phyloP scores from a whole-genome alignment of 1,140 invertebrate species.

The Drosophila mayri region DNA sequence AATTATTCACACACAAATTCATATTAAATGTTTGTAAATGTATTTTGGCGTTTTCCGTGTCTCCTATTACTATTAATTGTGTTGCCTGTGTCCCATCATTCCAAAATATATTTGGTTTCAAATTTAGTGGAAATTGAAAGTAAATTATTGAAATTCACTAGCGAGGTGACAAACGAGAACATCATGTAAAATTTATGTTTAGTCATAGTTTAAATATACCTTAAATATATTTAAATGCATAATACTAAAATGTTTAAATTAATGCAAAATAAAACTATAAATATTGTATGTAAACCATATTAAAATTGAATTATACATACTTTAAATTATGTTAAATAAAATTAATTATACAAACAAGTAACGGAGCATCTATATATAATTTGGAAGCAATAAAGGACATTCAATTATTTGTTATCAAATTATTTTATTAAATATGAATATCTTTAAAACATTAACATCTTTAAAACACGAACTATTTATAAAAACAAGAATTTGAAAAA shows the following conservation, averaged over 20 bases:
- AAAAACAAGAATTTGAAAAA: constrained; percentile 20
- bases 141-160: constrained; percentile 56
- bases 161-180: constrained; percentile 51
- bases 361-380: neutral
- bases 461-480: constrained; percentile 4
- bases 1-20: constrained; percentile 5
- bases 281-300: constrained; percentile 82
- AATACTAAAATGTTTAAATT: constrained; percentile 74
- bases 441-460: neutral
- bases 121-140: constrained; percentile 50
- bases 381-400: too few relatives aligned
- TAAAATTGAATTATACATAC: constrained; percentile 79
- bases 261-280: constrained; percentile 71
- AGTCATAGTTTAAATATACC: constrained; percentile 83
- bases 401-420: neutral
- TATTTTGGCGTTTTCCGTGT: constrained; percentile 56
- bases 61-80: constrained; percentile 35
- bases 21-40: constrained; percentile 39
- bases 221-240: constrained; percentile 82
- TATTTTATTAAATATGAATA: constrained; percentile 9
- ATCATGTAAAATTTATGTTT: constrained; percentile 79
- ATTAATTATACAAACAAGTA: constrained; percentile 71
- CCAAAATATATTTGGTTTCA: constrained; percentile 65
- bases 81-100: constrained; percentile 75
- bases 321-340: constrained; percentile 84